Conservation (phyloP, 2,113 vertebrate species). For the Erythrocercus mccallii region DNA sequence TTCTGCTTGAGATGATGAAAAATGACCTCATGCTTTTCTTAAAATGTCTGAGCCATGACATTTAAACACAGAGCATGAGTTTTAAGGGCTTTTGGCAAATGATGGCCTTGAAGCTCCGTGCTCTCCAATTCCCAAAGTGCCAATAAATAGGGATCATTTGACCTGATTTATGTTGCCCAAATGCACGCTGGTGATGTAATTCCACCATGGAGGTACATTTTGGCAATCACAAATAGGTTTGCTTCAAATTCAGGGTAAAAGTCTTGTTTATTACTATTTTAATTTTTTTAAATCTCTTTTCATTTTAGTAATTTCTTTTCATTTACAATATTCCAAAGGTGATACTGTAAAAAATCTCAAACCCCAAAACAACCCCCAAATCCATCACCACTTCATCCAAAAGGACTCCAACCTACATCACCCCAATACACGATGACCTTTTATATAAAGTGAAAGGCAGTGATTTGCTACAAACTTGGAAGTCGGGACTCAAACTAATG, state of each 20-base stretch:
- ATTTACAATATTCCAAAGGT: not conserved
- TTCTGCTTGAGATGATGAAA: not conserved
- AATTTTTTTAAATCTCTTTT: not conserved
- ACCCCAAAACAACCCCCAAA: not conserved
- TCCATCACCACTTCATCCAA: not conserved
- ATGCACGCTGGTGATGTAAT: not conserved
- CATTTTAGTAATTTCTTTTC: not conserved
- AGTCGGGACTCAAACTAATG: not conserved
- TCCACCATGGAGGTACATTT: not conserved
- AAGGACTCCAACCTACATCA: not conserved
- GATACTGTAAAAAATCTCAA: not conserved
- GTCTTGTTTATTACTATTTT: not conserved
- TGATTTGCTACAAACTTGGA: not conserved
- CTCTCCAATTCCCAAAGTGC: not conserved
- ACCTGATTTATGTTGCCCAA: not conserved
- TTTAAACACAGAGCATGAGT: not conserved
- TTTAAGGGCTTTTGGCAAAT: not conserved
- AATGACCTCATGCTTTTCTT: not conserved
- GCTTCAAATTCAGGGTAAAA: not conserved
- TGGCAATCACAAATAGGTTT: not conserved
- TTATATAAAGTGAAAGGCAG: not conserved
- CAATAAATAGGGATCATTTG: not conserved
- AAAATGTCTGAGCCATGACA: not conserved
- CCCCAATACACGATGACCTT: fast-evolving
- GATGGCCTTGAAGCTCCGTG: not conserved